Evolutionary conservation across 2,113 vertebrate genomes (phyloP), one percentile per base, ranked within the genome.

Genomic region (Camelus dromedarius): DNA sequence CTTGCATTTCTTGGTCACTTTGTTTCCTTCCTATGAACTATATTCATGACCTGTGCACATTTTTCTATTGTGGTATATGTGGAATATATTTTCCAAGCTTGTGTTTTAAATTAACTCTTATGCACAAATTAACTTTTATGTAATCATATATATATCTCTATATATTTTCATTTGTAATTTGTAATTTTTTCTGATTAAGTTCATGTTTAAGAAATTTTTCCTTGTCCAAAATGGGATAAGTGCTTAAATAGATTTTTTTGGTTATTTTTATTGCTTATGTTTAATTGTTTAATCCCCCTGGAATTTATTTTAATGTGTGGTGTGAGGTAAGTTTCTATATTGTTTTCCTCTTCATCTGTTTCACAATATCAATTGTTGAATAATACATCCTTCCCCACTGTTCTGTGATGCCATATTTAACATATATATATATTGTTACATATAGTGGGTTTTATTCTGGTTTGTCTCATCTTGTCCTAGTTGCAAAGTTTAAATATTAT

Each of bases 291-390:
- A 92, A 92, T 66, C 32, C n/a, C 26, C 62, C 20, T 83, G 80
- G 58, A 94, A 67, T 94, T 97, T 88, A 48, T 92, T 93, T 88
- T 96, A 42, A 35, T 94, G 26, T 95, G 56, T 95, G 50, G 70
- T 87, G 12, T 92, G 62, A 84, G 64, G 70, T 77, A 89, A 76
- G 94, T 89, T 97, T 93, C 89, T 93, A 95, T 96, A 93, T 93
- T 82, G 38, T 93, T 96, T 95, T 77, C 35, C 89, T 52, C 28
- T 88, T 73, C 72, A 93, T 32, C 87, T 90, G 73, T 96, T 94
- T 97, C 60, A 89, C 20, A 93, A 50, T 22, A 86, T 24, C 56
- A 93, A 56, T 87, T 92, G 73, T 4, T 93, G 42, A 95, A 96
- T 89, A 95, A 89, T 91, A 91, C 54, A 89, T 93, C 69, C 2